Percentiles rank a stretch among this genome's conserved stretches.
phyloP scores from a whole-genome alignment of 2,797 vertebrate genomes.

The Gouania willdenowi region DNA sequence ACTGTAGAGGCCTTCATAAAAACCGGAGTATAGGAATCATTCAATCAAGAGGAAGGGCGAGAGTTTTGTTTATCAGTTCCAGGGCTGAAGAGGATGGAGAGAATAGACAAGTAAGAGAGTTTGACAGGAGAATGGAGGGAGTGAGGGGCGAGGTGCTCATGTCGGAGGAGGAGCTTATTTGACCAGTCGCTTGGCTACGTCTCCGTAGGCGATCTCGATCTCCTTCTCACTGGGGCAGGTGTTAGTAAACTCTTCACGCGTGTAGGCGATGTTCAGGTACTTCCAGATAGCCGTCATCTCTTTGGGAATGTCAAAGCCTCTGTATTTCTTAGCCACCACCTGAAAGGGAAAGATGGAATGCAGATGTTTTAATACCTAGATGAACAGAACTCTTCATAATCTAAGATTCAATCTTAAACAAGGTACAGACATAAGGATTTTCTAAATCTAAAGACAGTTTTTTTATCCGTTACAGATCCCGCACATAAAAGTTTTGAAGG shows the following conservation, averaged over 20 bases:
- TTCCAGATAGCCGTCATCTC: constrained; percentile 92
- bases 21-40: too few relatives aligned
- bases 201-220: constrained; percentile 94
- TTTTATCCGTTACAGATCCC: too few relatives aligned
- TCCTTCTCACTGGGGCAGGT: constrained; percentile 96
- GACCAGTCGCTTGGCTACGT: constrained; percentile 95
- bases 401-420: too few relatives aligned
- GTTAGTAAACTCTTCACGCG: constrained; percentile 95
- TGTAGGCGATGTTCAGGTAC: constrained; percentile 91
- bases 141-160: not conserved
- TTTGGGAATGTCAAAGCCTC: constrained; percentile 94
- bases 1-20: constrained; percentile 33
- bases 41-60: too few relatives aligned
- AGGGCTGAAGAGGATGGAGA: too few relatives aligned
- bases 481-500: too few relatives aligned
- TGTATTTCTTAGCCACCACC: constrained; percentile 96
- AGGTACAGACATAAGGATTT: too few relatives aligned
- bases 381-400: too few relatives aligned
- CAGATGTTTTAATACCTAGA: too few relatives aligned
- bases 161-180: constrained; percentile 76
- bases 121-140: not conserved
- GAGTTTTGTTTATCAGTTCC: too few relatives aligned
- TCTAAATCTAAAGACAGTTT: too few relatives aligned
- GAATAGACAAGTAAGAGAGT: too few relatives aligned
- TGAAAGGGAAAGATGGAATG: constrained; percentile 39